These are phyloP conservation scores for Aplidium turbinatum DNA, from an alignment of 23 tunicate species.

Conservation along the genomic window DNA sequence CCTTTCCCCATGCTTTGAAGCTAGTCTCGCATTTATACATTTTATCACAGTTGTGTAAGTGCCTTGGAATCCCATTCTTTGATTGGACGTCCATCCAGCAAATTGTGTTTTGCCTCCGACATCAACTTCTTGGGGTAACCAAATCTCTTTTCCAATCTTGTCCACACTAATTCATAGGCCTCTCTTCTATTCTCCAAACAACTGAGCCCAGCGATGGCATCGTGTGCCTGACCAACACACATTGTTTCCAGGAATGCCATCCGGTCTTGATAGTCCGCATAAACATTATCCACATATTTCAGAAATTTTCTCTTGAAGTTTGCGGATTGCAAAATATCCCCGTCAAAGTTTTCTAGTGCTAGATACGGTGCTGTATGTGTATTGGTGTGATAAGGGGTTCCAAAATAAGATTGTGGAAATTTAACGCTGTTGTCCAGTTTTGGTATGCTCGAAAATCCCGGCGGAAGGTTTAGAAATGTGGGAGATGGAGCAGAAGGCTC, in stretches of 20 bases:
- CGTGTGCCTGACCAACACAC: constrained; percentile 3
- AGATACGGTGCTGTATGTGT: not conserved
- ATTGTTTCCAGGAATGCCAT: constrained; percentile 4
- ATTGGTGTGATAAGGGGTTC: no score
- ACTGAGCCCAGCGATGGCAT: not conserved
- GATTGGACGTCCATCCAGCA: constrained; percentile 9
- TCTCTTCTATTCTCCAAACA: not conserved
- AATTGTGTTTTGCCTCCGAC: not conserved
- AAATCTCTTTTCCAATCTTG: not conserved
- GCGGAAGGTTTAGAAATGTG: no score
- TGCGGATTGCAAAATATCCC: constrained; percentile 1
- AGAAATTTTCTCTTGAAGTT: constrained; percentile 3
- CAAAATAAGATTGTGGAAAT: no score
- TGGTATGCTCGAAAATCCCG: no score
- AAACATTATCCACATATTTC: not conserved
- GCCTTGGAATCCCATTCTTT: not conserved
- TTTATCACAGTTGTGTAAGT: not conserved
- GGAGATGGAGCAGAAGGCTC: no score
- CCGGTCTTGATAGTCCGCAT: not conserved
- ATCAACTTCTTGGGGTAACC: not conserved
- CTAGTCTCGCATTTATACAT: constrained; percentile 11
- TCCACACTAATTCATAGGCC: constrained; percentile 7
- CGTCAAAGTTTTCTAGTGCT: not conserved
- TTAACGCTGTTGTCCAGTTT: no score
- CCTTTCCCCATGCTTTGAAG: constrained; percentile 6